Evolutionary conservation across 1,140 invertebrate species (phyloP).

Genomic region (Drosophila tropicalis): DNA sequence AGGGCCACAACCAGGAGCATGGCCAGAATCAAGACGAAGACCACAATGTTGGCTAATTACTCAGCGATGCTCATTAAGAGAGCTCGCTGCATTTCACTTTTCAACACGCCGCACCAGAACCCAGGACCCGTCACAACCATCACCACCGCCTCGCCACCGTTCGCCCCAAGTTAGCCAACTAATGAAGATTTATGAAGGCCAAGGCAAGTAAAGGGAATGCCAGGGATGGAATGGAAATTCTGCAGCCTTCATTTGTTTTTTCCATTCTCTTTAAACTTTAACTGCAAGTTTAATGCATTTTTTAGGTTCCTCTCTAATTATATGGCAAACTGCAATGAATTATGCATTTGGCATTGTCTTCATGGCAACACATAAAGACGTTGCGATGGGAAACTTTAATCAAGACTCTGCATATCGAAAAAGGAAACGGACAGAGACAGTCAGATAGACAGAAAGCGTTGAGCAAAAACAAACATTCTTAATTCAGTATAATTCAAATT

Average conservation of each 20-base stretch:
- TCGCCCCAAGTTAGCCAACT: constrained; percentile 20
- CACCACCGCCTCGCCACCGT: neutral
- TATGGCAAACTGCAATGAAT: constrained; percentile 76
- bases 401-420: constrained; percentile 75
- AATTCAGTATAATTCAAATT: constrained; percentile 79
- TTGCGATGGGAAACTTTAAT: constrained; percentile 66
- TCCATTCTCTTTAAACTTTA: constrained; percentile 31
- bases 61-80: constrained; percentile 78
- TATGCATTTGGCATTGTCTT: constrained; percentile 76
- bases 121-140: constrained; percentile 5
- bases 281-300: constrained; percentile 70
- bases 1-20: neutral
- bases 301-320: constrained; percentile 71
- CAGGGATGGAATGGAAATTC: constrained; percentile 27
- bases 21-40: constrained; percentile 35
- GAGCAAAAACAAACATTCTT: constrained; percentile 65
- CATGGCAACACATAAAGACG: constrained; percentile 30
- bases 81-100: constrained; percentile 75
- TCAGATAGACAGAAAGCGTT: constrained; percentile 8
- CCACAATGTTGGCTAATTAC: constrained; percentile 80
- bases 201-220: constrained; percentile 44
- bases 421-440: constrained; percentile 39
- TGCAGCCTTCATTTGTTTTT: constrained; percentile 7
- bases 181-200: constrained; percentile 79
- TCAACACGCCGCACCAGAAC: constrained; percentile 68